Base-by-base conservation (phyloP, 1,140 invertebrate genomes). In the Rhagoletis pomonella region DNA sequence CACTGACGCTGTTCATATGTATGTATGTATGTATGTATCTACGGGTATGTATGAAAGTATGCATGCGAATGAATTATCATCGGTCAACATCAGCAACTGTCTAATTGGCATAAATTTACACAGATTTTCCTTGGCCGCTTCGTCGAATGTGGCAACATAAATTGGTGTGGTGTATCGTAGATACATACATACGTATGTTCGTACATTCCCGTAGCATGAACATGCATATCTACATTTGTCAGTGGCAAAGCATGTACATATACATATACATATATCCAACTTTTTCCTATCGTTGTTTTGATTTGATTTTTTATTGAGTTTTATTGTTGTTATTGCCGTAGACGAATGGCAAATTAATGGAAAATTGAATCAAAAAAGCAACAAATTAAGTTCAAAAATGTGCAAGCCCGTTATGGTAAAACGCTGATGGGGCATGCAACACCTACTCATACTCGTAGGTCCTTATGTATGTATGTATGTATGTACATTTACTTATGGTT, bases 31-130 rank as follows among this genome's bases (percentile, higher is more conserved):
- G 12, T 19, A 81, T 81, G 29, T 29, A 55, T 55, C 5, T 55
- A 10, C 10, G 10, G 64, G 64, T 3, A 65, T 19, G 9, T 60
- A n/a, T 59, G 9, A 6, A 60, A 7, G 4, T 4, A 81, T 1
- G 12, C 44, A 84, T 85, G 44, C 14, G 67, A 2, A 55, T 9
- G 73, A 81, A 81, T 55, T 81, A 81, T 81, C 73, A 55, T 6
- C 47, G 47, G 73, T 19, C 47, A 81, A 81, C 17, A 81, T 81
- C 73, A 29, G n/a, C 44, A 55, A 81, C n/a, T 81, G 47, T 81
- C 73, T 81, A 81, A 81, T 81, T 81, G 73, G 73, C 73, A 81
- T 55, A 81, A 81, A 81, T 81, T 81, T 81, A 55, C 50, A 55
- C 47, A 81, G 44, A 50, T 77, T 77, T 77, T 50, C 14, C 12